Conservation (phyloP, 2,888 invertebrate genomes). For the Machimus atricapillus region DNA sequence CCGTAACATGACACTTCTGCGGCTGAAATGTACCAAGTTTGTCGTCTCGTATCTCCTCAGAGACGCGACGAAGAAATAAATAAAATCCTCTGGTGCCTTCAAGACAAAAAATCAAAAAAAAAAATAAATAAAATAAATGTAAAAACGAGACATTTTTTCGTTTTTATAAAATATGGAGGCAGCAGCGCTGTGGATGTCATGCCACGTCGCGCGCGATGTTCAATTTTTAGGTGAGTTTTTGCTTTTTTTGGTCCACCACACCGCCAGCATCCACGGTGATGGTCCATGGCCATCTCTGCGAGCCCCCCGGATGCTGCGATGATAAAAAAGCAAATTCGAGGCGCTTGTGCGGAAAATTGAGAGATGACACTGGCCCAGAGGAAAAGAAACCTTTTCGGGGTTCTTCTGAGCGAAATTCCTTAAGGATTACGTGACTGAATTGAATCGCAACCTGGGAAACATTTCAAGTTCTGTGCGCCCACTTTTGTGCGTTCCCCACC, state of each 20-base stretch:
- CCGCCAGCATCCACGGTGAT: not conserved
- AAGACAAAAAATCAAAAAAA: not conserved
- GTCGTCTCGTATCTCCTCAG: conserved; percentile 35
- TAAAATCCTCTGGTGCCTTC: not conserved
- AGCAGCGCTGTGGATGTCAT: conserved; percentile 32
- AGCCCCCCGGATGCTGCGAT: not conserved
- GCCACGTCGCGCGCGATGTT: conserved; percentile 1
- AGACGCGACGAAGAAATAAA: conserved; percentile 39
- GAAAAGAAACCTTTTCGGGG: not conserved
- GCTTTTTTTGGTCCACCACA: not conserved
- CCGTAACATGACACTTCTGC: conserved; percentile 49
- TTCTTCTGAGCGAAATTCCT: not conserved
- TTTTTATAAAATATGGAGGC: conserved; percentile 44
- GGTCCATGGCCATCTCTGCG: too few relatives aligned
- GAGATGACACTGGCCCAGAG: not conserved
- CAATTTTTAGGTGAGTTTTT: not conserved
- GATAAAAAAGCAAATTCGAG: not conserved
- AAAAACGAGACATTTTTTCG: not conserved
- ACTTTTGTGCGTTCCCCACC: not conserved
- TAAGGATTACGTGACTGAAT: conserved; percentile 8
- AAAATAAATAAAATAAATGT: not conserved
- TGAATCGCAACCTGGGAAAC: not conserved
- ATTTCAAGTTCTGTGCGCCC: not conserved
- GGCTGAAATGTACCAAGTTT: conserved; percentile 45
- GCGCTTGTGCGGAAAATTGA: not conserved